A percentile compares a stretch with the other conserved stretches of the same genome.
Evolutionary conservation across 2,888 invertebrate genomes (phyloP).

Genomic region (Xanthorhoe spadicearia): DNA sequence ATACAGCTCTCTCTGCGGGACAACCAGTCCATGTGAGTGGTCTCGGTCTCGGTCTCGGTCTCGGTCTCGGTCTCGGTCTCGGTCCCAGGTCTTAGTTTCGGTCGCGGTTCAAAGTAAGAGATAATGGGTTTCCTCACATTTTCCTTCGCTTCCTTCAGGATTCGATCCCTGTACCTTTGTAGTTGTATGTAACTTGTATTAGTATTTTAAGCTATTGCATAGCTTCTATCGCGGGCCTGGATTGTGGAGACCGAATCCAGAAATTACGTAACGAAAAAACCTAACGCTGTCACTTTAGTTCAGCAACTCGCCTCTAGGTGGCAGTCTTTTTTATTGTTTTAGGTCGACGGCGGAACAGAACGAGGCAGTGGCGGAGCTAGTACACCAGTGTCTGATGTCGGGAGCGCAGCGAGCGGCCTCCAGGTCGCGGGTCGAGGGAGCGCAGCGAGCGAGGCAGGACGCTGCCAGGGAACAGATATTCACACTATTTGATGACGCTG

Average conservation of each 20-base stretch:
- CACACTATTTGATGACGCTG: slow-evolving; percentile 59
- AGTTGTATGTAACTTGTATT: too few relatives aligned
- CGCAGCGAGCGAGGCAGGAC: slow-evolving; percentile 57
- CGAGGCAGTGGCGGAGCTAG: slow-evolving; percentile 83
- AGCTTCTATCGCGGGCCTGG: too few relatives aligned
- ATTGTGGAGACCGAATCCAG: too few relatives aligned
- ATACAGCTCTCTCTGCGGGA: slow-evolving; percentile 51
- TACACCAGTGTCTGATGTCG: slow-evolving; percentile 85
- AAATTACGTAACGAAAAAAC: too few relatives aligned
- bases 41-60: neutral
- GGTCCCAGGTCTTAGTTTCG: neutral
- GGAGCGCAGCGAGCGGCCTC: slow-evolving; percentile 72
- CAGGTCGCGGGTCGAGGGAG: slow-evolving; percentile 53
- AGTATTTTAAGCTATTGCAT: too few relatives aligned
- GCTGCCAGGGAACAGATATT: slow-evolving; percentile 63
- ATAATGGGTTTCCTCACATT: too few relatives aligned
- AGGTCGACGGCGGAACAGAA: slow-evolving; percentile 80
- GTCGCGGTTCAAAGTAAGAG: neutral
- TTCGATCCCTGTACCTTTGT: too few relatives aligned
- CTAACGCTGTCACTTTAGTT: too few relatives aligned
- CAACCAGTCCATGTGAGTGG: slow-evolving; percentile 61
- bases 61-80: neutral
- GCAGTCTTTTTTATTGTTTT: slow-evolving; percentile 8
- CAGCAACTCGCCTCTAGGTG: too few relatives aligned
- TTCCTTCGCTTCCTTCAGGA: too few relatives aligned